Conservation (phyloP, 2,888 invertebrate species). For the Dasypogon diadema region DNA sequence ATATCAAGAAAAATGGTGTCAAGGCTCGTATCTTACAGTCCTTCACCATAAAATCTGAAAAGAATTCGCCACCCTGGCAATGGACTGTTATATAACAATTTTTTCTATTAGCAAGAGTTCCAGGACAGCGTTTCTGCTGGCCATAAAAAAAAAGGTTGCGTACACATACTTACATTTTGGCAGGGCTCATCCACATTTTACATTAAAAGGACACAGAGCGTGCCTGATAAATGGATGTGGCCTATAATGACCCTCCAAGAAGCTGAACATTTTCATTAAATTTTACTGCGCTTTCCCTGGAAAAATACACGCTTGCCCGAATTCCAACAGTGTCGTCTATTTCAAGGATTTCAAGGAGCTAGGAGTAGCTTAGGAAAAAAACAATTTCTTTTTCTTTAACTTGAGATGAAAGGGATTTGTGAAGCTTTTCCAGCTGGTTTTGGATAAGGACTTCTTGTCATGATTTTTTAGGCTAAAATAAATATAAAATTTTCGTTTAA, state of each 20-base stretch:
- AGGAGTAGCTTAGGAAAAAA: not conserved
- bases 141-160: not conserved
- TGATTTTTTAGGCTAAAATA: no score
- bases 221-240: conserved; percentile 3
- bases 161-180: conserved; percentile 20
- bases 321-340: no score
- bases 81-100: not conserved
- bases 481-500: no score
- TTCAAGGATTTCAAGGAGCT: no score
- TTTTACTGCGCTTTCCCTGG: not conserved
- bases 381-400: not conserved
- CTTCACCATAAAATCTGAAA: not conserved
- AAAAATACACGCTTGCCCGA: not conserved
- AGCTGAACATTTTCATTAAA: conserved; percentile 3
- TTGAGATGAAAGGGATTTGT: not conserved
- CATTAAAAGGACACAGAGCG: conserved; percentile 11
- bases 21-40: conserved; percentile 9
- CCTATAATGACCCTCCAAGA: not conserved
- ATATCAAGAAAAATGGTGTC: conserved; percentile 25
- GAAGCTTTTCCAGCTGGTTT: not conserved
- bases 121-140: not conserved
- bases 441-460: not conserved
- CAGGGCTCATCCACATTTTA: conserved; percentile 18
- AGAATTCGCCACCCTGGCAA: not conserved
- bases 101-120: not conserved